These are phyloP conservation scores for Charanyca ferruginea DNA, from an alignment of 2,888 invertebrate genomes.

Conservation along the genomic window DNA sequence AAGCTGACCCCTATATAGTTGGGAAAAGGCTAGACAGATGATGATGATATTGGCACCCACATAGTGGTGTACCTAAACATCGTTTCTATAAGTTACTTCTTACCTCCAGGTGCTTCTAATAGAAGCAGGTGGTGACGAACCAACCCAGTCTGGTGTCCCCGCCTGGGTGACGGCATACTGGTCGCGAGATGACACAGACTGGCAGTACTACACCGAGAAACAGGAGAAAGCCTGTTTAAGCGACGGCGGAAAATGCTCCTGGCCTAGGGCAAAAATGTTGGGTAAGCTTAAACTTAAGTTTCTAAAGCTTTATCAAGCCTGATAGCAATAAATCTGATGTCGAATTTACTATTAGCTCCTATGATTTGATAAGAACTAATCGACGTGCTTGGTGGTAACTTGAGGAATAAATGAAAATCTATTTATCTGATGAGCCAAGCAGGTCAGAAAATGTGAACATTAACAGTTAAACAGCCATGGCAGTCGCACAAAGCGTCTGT, in stretches of 20 bases:
- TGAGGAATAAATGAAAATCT: too few relatives aligned
- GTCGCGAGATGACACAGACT: constrained; percentile 92
- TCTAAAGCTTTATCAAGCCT: neutral
- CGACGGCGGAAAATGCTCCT: constrained; percentile 90
- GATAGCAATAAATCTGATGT: too few relatives aligned
- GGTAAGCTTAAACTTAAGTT: constrained; percentile 77
- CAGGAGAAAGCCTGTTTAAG: constrained; percentile 92
- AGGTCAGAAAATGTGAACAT: too few relatives aligned
- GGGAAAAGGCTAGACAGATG: too few relatives aligned
- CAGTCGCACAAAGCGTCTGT: too few relatives aligned
- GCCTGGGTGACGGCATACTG: constrained; percentile 93
- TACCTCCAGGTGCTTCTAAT: constrained; percentile 92
- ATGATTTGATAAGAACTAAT: too few relatives aligned
- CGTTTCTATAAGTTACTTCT: neutral
- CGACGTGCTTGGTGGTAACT: too few relatives aligned
- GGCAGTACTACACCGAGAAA: constrained; percentile 93
- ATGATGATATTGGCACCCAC: too few relatives aligned
- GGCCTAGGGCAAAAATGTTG: constrained; percentile 94
- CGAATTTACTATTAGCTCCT: too few relatives aligned
- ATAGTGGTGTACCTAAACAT: neutral
- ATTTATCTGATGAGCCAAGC: too few relatives aligned
- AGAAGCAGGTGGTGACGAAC: constrained; percentile 94
- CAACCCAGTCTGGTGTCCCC: constrained; percentile 92
- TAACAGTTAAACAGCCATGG: too few relatives aligned
- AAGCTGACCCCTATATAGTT: too few relatives aligned